phyloP scores from a whole-genome alignment of 2,888 invertebrate species.

The Marronus borbonicus region DNA sequence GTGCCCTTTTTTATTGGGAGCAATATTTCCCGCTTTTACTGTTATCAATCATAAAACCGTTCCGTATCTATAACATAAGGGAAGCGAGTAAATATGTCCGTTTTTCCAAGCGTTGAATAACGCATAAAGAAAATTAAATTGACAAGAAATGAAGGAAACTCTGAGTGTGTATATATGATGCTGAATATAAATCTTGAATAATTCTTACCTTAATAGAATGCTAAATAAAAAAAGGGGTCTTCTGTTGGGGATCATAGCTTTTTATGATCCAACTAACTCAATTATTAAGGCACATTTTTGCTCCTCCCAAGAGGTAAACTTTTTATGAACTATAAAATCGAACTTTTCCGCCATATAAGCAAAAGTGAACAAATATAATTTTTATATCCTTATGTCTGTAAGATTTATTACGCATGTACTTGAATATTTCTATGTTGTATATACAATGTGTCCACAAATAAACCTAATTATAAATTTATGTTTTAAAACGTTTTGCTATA shows the following conservation, averaged over 20 bases:
- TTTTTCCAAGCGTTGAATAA: conserved; percentile 13
- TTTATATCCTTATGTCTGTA: conserved; percentile 12
- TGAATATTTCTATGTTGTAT: no score
- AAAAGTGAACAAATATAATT: conserved; percentile 46
- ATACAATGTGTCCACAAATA: no score
- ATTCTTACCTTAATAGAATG: conserved; percentile 37
- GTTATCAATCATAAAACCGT: conserved; percentile 40
- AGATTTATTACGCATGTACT: no score
- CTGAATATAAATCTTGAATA: conserved; percentile 37
- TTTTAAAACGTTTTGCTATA: no score
- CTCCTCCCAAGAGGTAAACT: conserved; percentile 15
- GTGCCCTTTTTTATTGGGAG: background rate
- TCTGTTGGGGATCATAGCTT: conserved; percentile 38
- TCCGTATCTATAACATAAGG: conserved; percentile 5
- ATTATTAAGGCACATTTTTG: conserved; percentile 48
- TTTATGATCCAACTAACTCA: conserved; percentile 48
- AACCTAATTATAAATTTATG: no score
- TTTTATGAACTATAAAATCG: conserved; percentile 50
- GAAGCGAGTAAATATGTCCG: conserved; percentile 6
- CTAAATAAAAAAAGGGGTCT: conserved; percentile 26
- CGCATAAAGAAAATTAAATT: conserved; percentile 42
- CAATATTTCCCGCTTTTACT: conserved; percentile 27
- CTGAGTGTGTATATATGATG: conserved; percentile 11
- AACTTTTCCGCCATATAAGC: conserved; percentile 32
- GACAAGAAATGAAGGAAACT: conserved; percentile 24